Conservation (phyloP, 2,888 invertebrate genomes). For the Aleiodes leptofemur region DNA sequence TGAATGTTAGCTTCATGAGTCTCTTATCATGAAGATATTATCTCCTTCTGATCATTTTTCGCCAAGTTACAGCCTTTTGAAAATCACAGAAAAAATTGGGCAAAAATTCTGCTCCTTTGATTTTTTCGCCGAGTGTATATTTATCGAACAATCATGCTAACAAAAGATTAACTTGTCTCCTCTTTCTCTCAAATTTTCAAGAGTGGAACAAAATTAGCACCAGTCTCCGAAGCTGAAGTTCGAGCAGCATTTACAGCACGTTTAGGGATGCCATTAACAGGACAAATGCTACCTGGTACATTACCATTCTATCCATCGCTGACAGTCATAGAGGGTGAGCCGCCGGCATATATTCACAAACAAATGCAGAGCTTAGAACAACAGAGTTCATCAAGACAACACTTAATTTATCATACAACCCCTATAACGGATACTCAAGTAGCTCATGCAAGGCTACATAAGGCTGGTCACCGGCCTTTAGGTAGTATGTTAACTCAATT, state of each 20-base stretch:
- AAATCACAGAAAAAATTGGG: no score
- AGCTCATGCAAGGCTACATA: slow-evolving; percentile 82
- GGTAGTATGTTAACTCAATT: slow-evolving; percentile 69
- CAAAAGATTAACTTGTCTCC: neutral
- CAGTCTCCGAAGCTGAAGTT: slow-evolving; percentile 87
- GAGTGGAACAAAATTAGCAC: slow-evolving; percentile 77
- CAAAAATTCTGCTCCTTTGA: no score
- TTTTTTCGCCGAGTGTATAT: no score
- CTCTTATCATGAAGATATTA: no score
- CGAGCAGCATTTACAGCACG: slow-evolving; percentile 83
- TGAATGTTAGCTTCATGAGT: no score
- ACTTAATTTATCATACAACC: slow-evolving; percentile 73
- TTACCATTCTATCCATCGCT: slow-evolving; percentile 84
- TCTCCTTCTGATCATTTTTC: no score
- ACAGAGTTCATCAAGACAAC: slow-evolving; percentile 69
- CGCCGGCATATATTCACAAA: slow-evolving; percentile 75
- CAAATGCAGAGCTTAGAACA: slow-evolving; percentile 72
- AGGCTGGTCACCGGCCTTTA: slow-evolving; percentile 81
- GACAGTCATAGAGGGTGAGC: slow-evolving; percentile 78
- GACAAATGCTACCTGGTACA: slow-evolving; percentile 82
- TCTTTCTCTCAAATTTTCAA: slow-evolving; percentile 50
- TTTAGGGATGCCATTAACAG: slow-evolving; percentile 81
- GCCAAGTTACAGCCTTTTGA: no score
- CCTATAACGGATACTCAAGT: slow-evolving; percentile 82
- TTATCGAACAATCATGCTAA: no score